These are phyloP conservation scores for Ceyx margarethae DNA, from an alignment of 2,113 vertebrate genomes.

Conservation along the genomic window DNA sequence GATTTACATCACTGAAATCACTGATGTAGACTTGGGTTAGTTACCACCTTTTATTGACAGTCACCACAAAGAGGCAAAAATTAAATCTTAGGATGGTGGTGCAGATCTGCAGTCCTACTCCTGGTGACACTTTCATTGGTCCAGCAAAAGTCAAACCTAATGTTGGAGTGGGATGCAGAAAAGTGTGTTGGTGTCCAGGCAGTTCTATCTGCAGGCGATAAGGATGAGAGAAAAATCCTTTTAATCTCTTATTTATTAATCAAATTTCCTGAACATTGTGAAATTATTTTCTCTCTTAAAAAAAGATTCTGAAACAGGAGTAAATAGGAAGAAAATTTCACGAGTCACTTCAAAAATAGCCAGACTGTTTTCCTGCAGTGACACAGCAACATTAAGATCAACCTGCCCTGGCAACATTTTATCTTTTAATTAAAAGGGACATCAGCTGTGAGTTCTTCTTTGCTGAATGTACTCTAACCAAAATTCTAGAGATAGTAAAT, in stretches of 20 bases:
- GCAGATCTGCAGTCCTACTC: background rate
- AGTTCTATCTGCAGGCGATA: background rate
- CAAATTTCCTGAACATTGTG: background rate
- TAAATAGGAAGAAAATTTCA: background rate
- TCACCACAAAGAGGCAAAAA: background rate
- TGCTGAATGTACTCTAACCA: background rate
- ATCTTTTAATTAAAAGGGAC: background rate
- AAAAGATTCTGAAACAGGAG: background rate
- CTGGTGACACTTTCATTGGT: background rate
- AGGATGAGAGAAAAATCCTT: background rate
- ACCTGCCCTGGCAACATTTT: background rate
- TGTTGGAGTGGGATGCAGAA: background rate
- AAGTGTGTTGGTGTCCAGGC: accelerated
- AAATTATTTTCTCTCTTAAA: background rate
- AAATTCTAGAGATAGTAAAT: background rate
- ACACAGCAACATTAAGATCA: background rate
- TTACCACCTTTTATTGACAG: background rate
- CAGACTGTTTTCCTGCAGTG: background rate
- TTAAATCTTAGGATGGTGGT: background rate
- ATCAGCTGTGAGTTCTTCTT: background rate
- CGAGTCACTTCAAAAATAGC: background rate
- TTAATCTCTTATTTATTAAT: background rate
- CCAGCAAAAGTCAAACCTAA: background rate
- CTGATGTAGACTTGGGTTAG: background rate
- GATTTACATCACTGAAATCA: background rate